phyloP scores from a whole-genome alignment of 1,140 invertebrate genomes.

The Pseudoatta argentina region DNA sequence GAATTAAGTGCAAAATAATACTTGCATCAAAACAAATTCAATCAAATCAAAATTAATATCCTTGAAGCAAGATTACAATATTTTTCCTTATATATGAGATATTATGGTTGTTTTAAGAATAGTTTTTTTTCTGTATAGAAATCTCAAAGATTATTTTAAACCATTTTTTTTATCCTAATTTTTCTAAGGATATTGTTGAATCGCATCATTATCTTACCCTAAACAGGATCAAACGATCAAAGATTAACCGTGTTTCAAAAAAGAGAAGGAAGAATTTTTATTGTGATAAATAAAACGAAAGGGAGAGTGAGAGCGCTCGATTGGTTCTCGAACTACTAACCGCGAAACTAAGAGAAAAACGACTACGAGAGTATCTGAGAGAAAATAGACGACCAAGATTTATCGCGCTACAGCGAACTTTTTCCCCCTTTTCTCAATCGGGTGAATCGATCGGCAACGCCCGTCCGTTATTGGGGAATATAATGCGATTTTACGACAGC shows the following conservation, averaged over 20 bases:
- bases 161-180: neutral
- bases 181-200: neutral
- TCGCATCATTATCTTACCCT: neutral
- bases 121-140: neutral
- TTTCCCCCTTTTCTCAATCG: slow-evolving; percentile 42
- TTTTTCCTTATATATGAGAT: no score
- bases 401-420: slow-evolving; percentile 54
- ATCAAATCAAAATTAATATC: no score
- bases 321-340: slow-evolving; percentile 47
- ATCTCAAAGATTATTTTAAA: neutral
- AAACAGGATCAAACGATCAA: slow-evolving; percentile 24
- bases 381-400: slow-evolving; percentile 57
- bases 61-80: no score
- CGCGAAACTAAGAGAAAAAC: slow-evolving; percentile 41
- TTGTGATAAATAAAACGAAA: slow-evolving; percentile 48
- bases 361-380: slow-evolving; percentile 31
- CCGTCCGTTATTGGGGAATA: slow-evolving; percentile 45
- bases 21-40: no score
- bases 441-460: slow-evolving; percentile 39
- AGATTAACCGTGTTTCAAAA: slow-evolving; percentile 12
- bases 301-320: slow-evolving; percentile 29
- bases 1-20: no score
- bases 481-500: slow-evolving; percentile 59
- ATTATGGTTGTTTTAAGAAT: no score
- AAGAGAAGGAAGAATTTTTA: slow-evolving; percentile 3